A percentile compares a stretch with the other conserved stretches of the same genome.
Conservation (phyloP, 2,888 invertebrate species). For the Himalopsyche anomala region DNA sequence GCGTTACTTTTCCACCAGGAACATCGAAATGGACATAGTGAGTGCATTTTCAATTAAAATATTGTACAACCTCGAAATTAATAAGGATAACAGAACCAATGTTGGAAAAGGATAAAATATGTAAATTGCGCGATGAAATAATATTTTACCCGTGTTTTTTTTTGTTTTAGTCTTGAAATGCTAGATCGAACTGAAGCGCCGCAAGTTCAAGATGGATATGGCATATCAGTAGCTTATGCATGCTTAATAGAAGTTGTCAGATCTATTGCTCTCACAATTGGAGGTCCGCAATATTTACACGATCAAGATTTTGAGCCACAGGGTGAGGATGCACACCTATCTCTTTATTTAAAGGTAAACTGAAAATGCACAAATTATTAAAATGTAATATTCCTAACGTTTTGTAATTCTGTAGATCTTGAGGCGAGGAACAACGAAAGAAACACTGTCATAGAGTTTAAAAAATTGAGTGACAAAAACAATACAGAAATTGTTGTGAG, state of each 20-base stretch:
- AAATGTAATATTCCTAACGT: background rate
- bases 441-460: conserved; percentile 54
- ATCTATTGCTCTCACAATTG: conserved; percentile 86
- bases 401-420: conserved; percentile 56
- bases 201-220: conserved; percentile 96
- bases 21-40: conserved; percentile 94
- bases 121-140: too few species aligned
- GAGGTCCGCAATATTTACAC: conserved; percentile 77
- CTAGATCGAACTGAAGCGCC: conserved; percentile 97
- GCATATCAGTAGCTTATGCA: conserved; percentile 96
- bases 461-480: conserved; percentile 48
- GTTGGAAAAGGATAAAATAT: too few species aligned
- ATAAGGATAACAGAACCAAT: too few species aligned
- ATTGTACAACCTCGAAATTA: too few species aligned
- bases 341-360: background rate
- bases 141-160: conserved; percentile 41
- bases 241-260: conserved; percentile 94
- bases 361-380: background rate
- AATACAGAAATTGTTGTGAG: conserved; percentile 49
- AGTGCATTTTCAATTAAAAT: conserved; percentile 71
- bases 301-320: conserved; percentile 63
- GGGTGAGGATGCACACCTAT: conserved; percentile 47
- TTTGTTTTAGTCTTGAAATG: conserved; percentile 89
- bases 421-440: conserved; percentile 64
- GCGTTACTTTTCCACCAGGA: conserved; percentile 89